phyloP scores from a whole-genome alignment of 2,888 invertebrate genomes.

The Resseliella maxima region DNA sequence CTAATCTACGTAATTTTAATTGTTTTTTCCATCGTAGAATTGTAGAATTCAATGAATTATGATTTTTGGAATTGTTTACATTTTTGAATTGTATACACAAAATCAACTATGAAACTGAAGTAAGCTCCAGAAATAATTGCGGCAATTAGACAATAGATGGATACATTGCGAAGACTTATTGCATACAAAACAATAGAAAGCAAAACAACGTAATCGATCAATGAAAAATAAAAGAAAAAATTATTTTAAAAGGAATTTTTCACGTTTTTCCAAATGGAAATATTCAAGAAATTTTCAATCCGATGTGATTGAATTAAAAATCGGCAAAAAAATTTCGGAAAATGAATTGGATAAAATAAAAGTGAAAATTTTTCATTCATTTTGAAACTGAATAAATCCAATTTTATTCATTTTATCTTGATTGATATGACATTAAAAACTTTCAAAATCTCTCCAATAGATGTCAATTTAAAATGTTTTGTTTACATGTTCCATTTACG shows the following conservation, averaged over 20 bases:
- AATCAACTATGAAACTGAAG: background rate
- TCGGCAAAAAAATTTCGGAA: too few relatives aligned
- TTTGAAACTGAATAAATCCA: too few relatives aligned
- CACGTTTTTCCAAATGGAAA: too few relatives aligned
- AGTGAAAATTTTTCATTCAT: too few relatives aligned
- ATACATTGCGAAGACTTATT: background rate
- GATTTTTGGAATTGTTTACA: background rate
- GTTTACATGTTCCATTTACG: slow-evolving; percentile 29
- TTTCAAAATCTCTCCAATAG: background rate
- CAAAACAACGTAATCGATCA: background rate
- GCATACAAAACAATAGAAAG: background rate
- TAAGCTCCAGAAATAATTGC: background rate
- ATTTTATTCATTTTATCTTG: too few relatives aligned
- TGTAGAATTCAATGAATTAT: background rate
- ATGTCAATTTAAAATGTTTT: background rate
- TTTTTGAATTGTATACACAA: background rate
- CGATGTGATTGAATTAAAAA: too few relatives aligned
- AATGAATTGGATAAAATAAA: too few relatives aligned
- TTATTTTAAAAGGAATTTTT: too few relatives aligned
- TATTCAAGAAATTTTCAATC: too few relatives aligned
- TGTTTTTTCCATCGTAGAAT: background rate
- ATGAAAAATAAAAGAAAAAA: too few relatives aligned
- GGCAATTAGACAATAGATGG: background rate
- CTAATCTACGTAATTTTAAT: background rate
- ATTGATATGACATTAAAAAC: too few relatives aligned